phyloP scores from a whole-genome alignment of 2,113 vertebrate genomes.

The Machaerirhynchus nigripectus region DNA sequence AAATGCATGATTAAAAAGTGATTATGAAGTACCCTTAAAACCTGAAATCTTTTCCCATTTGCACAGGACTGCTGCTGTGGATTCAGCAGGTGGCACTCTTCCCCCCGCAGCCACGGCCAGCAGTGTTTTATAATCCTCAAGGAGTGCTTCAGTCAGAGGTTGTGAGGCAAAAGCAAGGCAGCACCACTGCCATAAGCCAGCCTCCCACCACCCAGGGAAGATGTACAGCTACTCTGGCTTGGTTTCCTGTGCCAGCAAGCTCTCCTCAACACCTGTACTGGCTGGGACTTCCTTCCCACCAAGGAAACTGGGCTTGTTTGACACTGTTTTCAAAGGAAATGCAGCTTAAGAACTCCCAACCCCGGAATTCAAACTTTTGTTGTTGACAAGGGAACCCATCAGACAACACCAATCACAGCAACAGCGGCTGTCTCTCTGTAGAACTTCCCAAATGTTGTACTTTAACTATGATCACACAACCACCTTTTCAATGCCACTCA shows the following conservation, averaged over 20 bases:
- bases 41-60: neutral
- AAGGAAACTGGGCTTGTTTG: neutral
- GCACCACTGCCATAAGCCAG: neutral
- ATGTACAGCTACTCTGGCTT: neutral
- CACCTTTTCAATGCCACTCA: neutral
- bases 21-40: neutral
- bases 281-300: neutral
- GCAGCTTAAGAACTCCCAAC: neutral
- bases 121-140: neutral
- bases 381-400: neutral
- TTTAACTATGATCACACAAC: neutral
- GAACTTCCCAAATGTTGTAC: neutral
- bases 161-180: neutral
- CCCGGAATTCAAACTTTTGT: neutral
- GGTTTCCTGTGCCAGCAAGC: neutral
- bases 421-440: neutral
- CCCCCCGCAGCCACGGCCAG: neutral
- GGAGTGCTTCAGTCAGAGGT: neutral
- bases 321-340: neutral
- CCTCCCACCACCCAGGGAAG: neutral
- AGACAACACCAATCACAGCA: neutral
- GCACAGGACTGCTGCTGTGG: neutral
- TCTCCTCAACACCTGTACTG: neutral
- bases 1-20: neutral
- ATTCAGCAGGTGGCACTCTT: slow-evolving; percentile 62